Percentiles rank a stretch among this genome's conserved stretches.
These are phyloP conservation scores for Globicephala melas DNA, from an alignment of 2,113 vertebrate species.

Conservation along the genomic window DNA sequence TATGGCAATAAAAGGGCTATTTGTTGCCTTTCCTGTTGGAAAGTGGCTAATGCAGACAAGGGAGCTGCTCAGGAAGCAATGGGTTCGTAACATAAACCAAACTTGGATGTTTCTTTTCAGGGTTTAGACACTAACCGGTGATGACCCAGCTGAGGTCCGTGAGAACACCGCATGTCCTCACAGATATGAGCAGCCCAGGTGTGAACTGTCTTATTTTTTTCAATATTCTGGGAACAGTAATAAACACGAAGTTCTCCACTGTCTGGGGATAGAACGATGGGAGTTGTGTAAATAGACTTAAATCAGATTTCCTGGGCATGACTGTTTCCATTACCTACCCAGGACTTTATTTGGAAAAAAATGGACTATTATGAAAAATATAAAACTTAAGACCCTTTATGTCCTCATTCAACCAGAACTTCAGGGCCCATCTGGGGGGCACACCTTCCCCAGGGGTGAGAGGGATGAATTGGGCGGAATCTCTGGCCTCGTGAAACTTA, in stretches of 20 bases:
- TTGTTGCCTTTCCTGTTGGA: neutral
- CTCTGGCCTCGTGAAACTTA: neutral
- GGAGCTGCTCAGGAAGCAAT: constrained; percentile 39
- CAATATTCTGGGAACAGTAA: neutral
- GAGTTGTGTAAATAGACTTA: neutral
- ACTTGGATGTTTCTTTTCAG: neutral
- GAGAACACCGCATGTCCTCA: neutral
- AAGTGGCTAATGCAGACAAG: neutral
- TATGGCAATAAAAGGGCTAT: neutral
- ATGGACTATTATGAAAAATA: neutral
- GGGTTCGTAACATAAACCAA: constrained; percentile 54
- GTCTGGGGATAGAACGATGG: neutral
- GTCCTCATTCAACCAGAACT: neutral
- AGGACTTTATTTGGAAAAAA: neutral
- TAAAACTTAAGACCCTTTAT: neutral
- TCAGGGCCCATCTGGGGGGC: neutral
- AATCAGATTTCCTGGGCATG: neutral
- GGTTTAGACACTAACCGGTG: neutral
- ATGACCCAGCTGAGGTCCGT: neutral
- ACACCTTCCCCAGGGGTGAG: neutral
- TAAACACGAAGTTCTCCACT: neutral
- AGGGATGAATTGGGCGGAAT: neutral
- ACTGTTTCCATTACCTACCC: neutral
- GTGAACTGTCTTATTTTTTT: neutral
- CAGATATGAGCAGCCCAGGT: neutral